A percentile compares a stretch with the other conserved stretches of the same genome.
These are phyloP conservation scores for Drosophila bunnanda DNA, from an alignment of 2,888 invertebrate species.

Conservation along the genomic window DNA sequence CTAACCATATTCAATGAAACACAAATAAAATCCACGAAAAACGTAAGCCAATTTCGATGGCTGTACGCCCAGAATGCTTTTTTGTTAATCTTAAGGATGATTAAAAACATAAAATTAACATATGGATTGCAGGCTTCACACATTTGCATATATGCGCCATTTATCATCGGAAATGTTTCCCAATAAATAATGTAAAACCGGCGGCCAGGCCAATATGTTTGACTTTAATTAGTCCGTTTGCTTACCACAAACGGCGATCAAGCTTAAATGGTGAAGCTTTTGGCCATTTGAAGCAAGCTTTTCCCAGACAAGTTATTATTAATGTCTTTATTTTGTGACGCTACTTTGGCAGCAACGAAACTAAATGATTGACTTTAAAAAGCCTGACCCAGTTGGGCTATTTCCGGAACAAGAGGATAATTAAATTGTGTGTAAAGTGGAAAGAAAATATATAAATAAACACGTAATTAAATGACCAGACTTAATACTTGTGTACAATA, in stretches of 20 bases:
- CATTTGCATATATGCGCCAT: constrained; percentile 19
- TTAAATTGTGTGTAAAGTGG: background rate
- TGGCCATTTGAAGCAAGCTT: background rate
- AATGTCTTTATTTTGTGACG: constrained; percentile 8
- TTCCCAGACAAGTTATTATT: background rate
- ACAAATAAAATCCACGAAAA: constrained; percentile 3
- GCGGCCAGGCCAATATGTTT: constrained; percentile 15
- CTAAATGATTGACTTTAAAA: constrained; percentile 11
- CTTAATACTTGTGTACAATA: background rate
- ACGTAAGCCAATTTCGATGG: constrained; percentile 10
- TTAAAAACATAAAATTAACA: constrained; percentile 23
- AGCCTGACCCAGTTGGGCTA: background rate
- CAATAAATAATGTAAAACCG: constrained; percentile 37
- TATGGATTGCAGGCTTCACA: constrained; percentile 6
- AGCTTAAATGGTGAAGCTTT: constrained; percentile 19
- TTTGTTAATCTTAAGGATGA: constrained; percentile 13
- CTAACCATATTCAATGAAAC: constrained; percentile 32
- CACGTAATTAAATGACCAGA: background rate
- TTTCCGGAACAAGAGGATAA: background rate
- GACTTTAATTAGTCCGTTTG: constrained; percentile 15
- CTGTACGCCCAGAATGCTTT: constrained; percentile 17
- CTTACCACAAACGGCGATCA: constrained; percentile 9
- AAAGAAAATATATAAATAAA: background rate
- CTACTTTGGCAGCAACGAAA: constrained; percentile 3
- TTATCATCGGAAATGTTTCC: constrained; percentile 30